Evolutionary conservation across 2,888 invertebrate species (phyloP), one percentile per base, ranked within the genome.

Genomic region (Xestoiulus laeticollis): DNA sequence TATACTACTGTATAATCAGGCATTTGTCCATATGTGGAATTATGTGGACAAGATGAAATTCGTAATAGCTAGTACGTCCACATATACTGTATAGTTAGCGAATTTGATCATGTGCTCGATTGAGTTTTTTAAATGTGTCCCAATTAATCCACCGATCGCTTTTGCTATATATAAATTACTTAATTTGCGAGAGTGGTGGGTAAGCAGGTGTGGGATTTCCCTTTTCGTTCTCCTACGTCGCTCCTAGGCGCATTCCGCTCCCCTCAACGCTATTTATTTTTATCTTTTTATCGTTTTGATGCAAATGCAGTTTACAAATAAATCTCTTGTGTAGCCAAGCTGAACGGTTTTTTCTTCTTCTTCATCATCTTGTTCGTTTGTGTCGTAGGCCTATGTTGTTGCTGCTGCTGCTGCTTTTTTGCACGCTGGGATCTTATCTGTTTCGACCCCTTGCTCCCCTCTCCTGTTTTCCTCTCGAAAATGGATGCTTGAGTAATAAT

Each of bases 261-360:
- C 68, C 78, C 78, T 78, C 78, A 30, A 30, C 22, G 78, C 78
- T 78, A 30, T 59, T 48, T 48, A 48, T 48, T 48, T 78, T 78
- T 78, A 78, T 78, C 78, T 78, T 78, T 78, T 78, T 78, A 78
- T 78, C 78, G 78, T 78, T 78, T 78, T 30, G 78, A 78, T 78
- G 78, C 78, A 78, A 78, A 78, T 78, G 78, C 30, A 78, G 78
- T 78, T 78, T 78, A 26, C 78, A 78, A 78, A 78, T 78, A 78
- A 78, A 78, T 78, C 78, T 78, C 78, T 78, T 30, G 78, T 30
- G 78, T 78, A 78, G 78, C 78, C 78, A 78, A 78, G 78, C 78
- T 78, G 78, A 78, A 78, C 78, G 14, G 26, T 78, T 26, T 30
- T 78, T 78, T 68, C 26, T 78, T 78, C 10, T 30, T 10, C 30